Evolutionary conservation across 1,140 invertebrate species (phyloP).

Genomic region (Oedothorax gibbosus): DNA sequence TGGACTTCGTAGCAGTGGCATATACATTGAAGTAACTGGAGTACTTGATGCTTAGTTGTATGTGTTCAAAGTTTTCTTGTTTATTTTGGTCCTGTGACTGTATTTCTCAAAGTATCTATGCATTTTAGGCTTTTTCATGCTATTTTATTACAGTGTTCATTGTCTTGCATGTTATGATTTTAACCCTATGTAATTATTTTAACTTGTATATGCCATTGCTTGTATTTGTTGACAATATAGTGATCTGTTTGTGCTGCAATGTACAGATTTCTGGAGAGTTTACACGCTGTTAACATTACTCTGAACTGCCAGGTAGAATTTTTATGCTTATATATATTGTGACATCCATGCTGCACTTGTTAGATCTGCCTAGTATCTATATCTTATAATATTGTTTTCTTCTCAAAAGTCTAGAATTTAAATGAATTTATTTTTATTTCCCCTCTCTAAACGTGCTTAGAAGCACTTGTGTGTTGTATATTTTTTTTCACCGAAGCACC

Average conservation of each 20-base stretch:
- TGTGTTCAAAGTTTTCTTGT: slow-evolving; percentile 4
- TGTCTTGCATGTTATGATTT: slow-evolving; percentile 15
- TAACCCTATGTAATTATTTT: slow-evolving; percentile 26
- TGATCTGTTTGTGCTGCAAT: slow-evolving; percentile 27
- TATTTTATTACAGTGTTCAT: slow-evolving; percentile 2
- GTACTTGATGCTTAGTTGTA: neutral
- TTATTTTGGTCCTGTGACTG: neutral
- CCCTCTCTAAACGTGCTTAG: neutral
- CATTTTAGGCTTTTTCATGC: neutral
- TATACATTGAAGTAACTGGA: slow-evolving; percentile 34
- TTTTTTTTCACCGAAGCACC: neutral
- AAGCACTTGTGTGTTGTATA: slow-evolving; percentile 15
- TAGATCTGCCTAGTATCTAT: slow-evolving; percentile 48
- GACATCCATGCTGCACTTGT: slow-evolving; percentile 49
- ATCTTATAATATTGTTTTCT: slow-evolving; percentile 29
- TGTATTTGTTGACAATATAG: slow-evolving; percentile 45
- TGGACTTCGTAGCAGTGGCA: slow-evolving; percentile 28
- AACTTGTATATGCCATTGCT: slow-evolving; percentile 39
- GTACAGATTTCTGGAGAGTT: slow-evolving; percentile 50
- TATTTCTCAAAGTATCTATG: neutral
- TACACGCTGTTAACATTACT: slow-evolving; percentile 42
- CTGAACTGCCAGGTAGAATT: slow-evolving; percentile 53
- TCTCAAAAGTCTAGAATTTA: neutral
- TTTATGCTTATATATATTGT: slow-evolving; percentile 48
- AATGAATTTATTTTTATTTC: too few relatives aligned